phyloP scores from a whole-genome alignment of 2,797 vertebrate genomes.

The Trachops cirrhosus region DNA sequence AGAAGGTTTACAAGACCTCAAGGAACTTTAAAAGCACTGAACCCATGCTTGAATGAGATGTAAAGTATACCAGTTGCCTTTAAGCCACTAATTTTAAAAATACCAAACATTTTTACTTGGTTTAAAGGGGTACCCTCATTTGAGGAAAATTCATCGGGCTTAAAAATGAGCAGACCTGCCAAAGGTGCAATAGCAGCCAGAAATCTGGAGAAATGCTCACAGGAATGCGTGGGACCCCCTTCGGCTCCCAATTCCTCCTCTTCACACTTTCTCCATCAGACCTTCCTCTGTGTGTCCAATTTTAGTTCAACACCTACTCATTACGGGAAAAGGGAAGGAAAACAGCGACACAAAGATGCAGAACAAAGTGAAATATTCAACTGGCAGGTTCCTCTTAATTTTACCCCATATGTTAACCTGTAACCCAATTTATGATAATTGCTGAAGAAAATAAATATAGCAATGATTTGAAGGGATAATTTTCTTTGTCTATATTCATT shows the following conservation, averaged over 20 bases:
- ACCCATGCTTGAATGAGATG: not conserved
- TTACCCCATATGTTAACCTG: not conserved
- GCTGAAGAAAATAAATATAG: not conserved
- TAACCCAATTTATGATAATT: not conserved
- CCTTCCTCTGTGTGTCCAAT: not conserved
- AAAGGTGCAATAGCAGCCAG: not conserved
- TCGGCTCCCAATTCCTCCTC: not conserved
- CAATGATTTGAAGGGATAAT: not conserved
- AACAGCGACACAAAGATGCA: not conserved
- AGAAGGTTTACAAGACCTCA: slow-evolving; percentile 31
- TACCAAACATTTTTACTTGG: not conserved
- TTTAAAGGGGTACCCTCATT: not conserved
- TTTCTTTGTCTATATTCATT: not conserved
- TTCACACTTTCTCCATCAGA: not conserved
- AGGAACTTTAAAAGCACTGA: slow-evolving; percentile 58
- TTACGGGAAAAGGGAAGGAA: not conserved
- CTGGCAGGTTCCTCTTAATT: not conserved
- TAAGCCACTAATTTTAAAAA: slow-evolving; percentile 42
- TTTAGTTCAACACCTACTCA: not conserved
- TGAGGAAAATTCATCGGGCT: not conserved
- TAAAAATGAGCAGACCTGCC: not conserved
- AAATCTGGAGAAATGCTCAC: accelerated
- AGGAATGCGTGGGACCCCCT: not conserved
- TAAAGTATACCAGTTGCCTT: slow-evolving; percentile 32
- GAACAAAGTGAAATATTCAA: not conserved